These are phyloP conservation scores for Papilio elwesi DNA, from an alignment of 2,888 invertebrate species.

Conservation along the genomic window DNA sequence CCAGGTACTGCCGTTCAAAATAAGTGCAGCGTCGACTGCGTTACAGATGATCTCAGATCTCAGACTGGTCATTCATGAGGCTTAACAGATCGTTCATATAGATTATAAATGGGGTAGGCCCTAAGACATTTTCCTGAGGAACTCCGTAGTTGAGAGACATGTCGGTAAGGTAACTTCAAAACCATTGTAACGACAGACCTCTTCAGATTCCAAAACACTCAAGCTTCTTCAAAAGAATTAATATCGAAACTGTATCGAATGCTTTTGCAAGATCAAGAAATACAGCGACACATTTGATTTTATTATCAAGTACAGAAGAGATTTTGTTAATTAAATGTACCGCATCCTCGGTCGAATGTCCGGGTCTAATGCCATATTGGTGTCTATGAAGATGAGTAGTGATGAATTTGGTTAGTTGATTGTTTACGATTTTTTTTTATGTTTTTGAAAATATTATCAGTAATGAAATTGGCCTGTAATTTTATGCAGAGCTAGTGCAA, in stretches of 20 bases:
- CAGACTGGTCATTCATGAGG: not conserved
- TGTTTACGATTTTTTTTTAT: too few relatives aligned
- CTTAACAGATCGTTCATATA: too few relatives aligned
- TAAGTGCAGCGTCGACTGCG: not conserved
- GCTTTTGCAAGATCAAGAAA: slow-evolving; percentile 30
- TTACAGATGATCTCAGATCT: not conserved
- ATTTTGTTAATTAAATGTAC: slow-evolving; percentile 15
- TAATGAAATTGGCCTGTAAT: too few relatives aligned
- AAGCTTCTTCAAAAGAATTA: not conserved
- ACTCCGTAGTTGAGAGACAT: slow-evolving; percentile 26
- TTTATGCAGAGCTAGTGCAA: too few relatives aligned
- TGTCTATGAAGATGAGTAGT: too few relatives aligned
- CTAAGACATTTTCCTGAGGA: slow-evolving; percentile 38
- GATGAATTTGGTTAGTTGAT: too few relatives aligned
- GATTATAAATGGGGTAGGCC: slow-evolving; percentile 34
- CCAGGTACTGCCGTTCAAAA: not conserved
- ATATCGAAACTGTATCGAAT: too few relatives aligned
- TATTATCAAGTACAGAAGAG: slow-evolving; percentile 12
- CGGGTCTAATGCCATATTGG: too few relatives aligned
- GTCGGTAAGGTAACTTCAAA: not conserved
- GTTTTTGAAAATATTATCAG: too few relatives aligned
- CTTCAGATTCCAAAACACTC: not conserved
- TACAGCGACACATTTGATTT: slow-evolving; percentile 17
- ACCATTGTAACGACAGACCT: slow-evolving; percentile 1
- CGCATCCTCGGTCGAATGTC: slow-evolving; percentile 32